Conservation (phyloP, 2,797 vertebrate species). For the Gambusia yucatana region DNA sequence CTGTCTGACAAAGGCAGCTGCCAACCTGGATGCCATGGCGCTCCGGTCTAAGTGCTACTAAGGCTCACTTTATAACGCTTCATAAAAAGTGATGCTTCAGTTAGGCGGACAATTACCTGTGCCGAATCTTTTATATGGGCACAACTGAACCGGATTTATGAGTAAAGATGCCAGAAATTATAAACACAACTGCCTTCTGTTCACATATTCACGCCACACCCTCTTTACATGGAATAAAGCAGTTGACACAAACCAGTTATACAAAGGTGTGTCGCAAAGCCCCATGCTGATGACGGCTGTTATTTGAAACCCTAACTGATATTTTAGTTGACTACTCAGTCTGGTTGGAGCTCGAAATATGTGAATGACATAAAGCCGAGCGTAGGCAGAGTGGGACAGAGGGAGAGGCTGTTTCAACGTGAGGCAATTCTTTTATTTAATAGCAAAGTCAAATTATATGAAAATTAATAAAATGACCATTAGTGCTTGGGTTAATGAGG, state of each 20-base stretch:
- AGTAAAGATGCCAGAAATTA: constrained; percentile 5
- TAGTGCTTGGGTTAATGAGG: constrained; percentile 38
- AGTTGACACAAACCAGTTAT: constrained; percentile 77
- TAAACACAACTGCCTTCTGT: constrained; percentile 10
- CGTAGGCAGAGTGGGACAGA: constrained; percentile 40
- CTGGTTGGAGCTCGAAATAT: constrained; percentile 59
- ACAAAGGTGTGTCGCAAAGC: constrained; percentile 80
- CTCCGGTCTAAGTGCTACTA: constrained; percentile 33
- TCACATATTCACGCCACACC: constrained; percentile 56
- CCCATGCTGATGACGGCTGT: constrained; percentile 64
- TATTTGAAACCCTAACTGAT: constrained; percentile 79
- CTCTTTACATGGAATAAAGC: constrained; percentile 52
- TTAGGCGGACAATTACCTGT: neutral
- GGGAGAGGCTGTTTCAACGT: constrained; percentile 38
- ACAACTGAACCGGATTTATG: neutral
- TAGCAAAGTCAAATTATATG: constrained; percentile 49
- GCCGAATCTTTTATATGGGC: neutral
- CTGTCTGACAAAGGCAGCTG: constrained; percentile 74
- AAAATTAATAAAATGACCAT: constrained; percentile 41
- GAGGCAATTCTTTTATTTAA: constrained; percentile 42
- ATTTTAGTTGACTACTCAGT: constrained; percentile 69
- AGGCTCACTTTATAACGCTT: constrained; percentile 17
- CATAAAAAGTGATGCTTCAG: constrained; percentile 3
- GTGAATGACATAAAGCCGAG: constrained; percentile 66
- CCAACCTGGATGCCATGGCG: constrained; percentile 63